Evolutionary conservation across 1,140 invertebrate genomes (phyloP), one percentile per base, ranked within the genome.

Genomic region (Latrodectus geometricus): DNA sequence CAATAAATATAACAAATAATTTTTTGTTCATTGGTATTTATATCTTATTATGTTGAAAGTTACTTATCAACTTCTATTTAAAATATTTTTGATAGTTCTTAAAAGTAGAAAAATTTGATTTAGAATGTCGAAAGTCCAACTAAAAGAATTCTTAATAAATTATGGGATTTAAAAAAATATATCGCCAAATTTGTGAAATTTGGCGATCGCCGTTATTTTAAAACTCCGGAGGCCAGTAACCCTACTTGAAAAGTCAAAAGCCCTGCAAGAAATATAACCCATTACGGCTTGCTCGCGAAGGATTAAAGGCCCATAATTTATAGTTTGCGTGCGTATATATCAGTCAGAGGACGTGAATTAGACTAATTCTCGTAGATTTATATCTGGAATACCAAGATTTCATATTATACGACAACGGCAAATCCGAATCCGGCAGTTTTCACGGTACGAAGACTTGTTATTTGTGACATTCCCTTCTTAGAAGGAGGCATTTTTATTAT

Each of bases 331-430:
- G 85, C 54, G 11, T 74, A 69, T 87, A 87, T 87, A 87, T 87
- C 85, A 87, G 85, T 87, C 77, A 80, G 76, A 66, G 49, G 77
- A 87, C 77, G 77, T 79, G 77, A 87, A 87, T 87, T 87, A 87
- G 85, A 87, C 85, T 87, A 87, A 87, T 87, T 87, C 77, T 79
- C 52, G n/a, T 52, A 87, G 85, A 87, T 87, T 87, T 87, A 87
- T 80, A 77, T 61, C 74, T 86, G 48, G 50, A 50, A 76, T 86
- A 86, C 83, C 75, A 86, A 86, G 83, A 86, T 86, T 86, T 86
- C 75, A 86, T 86, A 86, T 70, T 86, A 86, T 86, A 86, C 66
- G 83, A 86, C 83, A 86, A 78, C 74, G 74, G 66, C 74, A 69
- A 86, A 86, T 69, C 65, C 75, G 74, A 69, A 72, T 69, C 52